These are phyloP conservation scores for Lutjanus campechanus DNA, from an alignment of 2,797 vertebrate species.

Conservation along the genomic window DNA sequence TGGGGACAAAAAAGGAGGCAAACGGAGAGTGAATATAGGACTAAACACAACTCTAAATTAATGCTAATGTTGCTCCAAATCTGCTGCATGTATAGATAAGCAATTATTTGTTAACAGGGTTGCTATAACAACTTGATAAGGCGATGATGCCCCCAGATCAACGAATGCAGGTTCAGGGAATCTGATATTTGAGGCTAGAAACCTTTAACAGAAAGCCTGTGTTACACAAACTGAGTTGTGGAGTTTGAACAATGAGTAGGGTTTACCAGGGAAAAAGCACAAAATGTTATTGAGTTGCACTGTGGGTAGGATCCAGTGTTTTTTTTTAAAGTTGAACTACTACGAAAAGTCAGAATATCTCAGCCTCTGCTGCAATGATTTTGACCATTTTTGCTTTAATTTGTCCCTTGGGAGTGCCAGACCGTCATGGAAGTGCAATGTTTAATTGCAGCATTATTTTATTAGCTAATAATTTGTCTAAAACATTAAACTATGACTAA, in stretches of 20 bases:
- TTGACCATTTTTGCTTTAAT: not conserved
- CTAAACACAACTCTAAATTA: no score
- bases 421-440: not conserved
- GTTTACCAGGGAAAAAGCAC: not conserved
- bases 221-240: not conserved
- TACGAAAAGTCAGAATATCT: not conserved
- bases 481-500: conserved; percentile 18
- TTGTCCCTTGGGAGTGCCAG: not conserved
- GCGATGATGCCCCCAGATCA: not conserved
- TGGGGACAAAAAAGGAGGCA: not conserved
- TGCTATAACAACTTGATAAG: not conserved
- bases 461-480: conserved; percentile 16
- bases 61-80: no score
- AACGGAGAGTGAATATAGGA: no score
- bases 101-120: not conserved
- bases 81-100: not conserved
- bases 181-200: not conserved
- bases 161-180: no score
- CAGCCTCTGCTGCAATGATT: not conserved
- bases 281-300: not conserved
- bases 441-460: conserved; percentile 7
- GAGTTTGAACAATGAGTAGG: not conserved
- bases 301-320: not conserved
- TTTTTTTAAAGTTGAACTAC: not conserved
- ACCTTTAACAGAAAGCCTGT: not conserved